Evolutionary conservation across 2,113 vertebrate species (phyloP).

Genomic region (Centropristis striata): DNA sequence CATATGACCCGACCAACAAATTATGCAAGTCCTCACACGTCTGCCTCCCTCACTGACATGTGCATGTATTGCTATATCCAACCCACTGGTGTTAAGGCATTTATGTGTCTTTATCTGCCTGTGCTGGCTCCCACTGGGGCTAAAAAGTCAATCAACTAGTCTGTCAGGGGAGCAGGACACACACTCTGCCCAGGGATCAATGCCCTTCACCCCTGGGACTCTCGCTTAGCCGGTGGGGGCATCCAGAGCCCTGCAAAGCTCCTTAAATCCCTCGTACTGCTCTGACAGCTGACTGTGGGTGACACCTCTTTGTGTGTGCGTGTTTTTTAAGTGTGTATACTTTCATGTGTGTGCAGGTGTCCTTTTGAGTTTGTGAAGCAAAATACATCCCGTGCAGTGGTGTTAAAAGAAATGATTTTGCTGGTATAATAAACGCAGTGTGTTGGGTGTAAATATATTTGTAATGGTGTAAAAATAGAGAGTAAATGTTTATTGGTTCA

Average conservation of each 20-base stretch:
- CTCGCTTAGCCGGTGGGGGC: conserved; percentile 56
- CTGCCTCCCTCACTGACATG: conserved; percentile 12
- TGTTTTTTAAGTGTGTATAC: conserved; percentile 5
- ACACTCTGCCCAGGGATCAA: conserved; percentile 73
- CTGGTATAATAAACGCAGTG: no score
- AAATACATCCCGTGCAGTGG: background rate
- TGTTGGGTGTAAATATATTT: no score
- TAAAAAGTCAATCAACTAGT: conserved; percentile 82
- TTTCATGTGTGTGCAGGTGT: conserved; percentile 22
- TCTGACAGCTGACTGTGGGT: conserved; percentile 72
- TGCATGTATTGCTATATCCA: conserved; percentile 17
- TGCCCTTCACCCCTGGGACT: conserved; percentile 71
- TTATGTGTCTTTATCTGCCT: conserved; percentile 63
- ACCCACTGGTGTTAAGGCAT: conserved; percentile 63
- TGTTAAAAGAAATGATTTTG: background rate
- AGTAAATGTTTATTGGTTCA: no score
- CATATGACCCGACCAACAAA: conserved; percentile 24
- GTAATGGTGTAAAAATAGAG: no score
- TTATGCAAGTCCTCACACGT: conserved; percentile 21
- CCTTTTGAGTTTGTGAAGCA: conserved; percentile 16
- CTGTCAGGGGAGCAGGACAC: conserved; percentile 74
- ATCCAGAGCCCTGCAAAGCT: conserved; percentile 67
- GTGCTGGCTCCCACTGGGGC: conserved; percentile 54
- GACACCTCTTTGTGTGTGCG: conserved; percentile 34
- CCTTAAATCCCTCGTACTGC: conserved; percentile 69